Evolutionary conservation across 2,888 invertebrate species (phyloP), one percentile per base, ranked within the genome.

Genomic region (Ennomos quercinarius): DNA sequence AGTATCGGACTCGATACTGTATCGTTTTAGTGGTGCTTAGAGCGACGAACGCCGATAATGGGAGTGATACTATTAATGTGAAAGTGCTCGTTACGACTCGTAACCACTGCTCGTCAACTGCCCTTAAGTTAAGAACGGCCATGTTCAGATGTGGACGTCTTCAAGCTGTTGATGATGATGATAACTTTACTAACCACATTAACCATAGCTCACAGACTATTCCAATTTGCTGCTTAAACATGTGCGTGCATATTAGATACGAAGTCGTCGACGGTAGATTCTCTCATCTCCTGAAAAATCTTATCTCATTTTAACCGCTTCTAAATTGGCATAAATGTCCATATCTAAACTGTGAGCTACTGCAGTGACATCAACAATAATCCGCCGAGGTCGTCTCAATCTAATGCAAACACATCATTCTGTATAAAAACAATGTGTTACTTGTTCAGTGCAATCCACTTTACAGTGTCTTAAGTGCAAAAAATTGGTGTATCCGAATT

Each of bases 331-430:
- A 55, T 59, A 52, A 61, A 51, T 61, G 37, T 61, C 53, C 67
- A 66, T 66, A 63, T 59, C 53, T 60, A 54, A 66, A 57, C 51
- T 53, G 44, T 51, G n/a, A 37, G 48, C 47, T 50, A 50, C 50
- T 57, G 59, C 63, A 61, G 67, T 76, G 80, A 82, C 81, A 80
- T 82, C 83, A 83, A 72, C 74, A 12, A 17, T 65, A 50, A 47
- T 50, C 42, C 50, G 45, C 47, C 77, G 71, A 84, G 86, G 85
- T 73, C 83, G 73, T 47, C 64, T 76, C 76, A 83, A 86, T 85
- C 68, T 76, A 80, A 76, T 72, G 77, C 80, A 80, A 74, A 46
- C 47, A 27, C 63, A 76, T 78, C 72, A 70, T 66, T 63, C 64
- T 35, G 2, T 59, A 56, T 41, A 49, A 27, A 36, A 37, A 63